Evolutionary conservation across 2,888 invertebrate genomes (phyloP).

Genomic region (Eretmocerus hayati): DNA sequence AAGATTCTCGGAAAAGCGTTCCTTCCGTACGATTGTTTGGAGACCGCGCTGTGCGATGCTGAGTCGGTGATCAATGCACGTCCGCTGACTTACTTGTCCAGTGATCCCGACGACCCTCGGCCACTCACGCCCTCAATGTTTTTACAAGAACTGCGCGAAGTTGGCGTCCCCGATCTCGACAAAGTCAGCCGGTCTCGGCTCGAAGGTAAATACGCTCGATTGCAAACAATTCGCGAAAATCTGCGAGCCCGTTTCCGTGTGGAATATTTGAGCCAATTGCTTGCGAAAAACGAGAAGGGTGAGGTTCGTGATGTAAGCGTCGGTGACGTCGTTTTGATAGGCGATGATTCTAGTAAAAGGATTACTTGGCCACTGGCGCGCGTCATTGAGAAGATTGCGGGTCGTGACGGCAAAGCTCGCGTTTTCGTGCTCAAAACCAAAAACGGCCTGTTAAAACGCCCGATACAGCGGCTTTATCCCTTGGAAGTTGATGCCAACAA

Average conservation of each 20-base stretch:
- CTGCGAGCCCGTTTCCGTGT: constrained; percentile 16
- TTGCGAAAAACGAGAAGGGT: not conserved
- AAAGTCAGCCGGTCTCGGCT: not conserved
- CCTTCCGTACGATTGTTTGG: constrained; percentile 31
- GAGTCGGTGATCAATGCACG: constrained; percentile 37
- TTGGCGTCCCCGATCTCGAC: constrained; percentile 14
- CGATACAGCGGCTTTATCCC: constrained; percentile 23
- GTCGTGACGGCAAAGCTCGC: constrained; percentile 18
- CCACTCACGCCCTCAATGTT: constrained; percentile 16
- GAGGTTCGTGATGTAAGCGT: constrained; percentile 6
- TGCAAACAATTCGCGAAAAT: constrained; percentile 9
- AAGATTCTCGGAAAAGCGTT: constrained; percentile 35
- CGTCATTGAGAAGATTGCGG: constrained; percentile 17
- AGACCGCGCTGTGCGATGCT: constrained; percentile 32
- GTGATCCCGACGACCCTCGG: constrained; percentile 3
- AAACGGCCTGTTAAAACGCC: constrained; percentile 18
- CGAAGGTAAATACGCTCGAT: not conserved
- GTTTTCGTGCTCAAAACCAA: constrained; percentile 21
- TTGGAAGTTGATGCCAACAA: constrained; percentile 18
- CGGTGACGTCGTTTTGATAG: constrained; percentile 24
- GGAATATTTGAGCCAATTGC: constrained; percentile 19
- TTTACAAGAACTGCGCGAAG: constrained; percentile 12
- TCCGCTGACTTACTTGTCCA: constrained; percentile 32
- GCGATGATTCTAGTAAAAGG: not conserved
- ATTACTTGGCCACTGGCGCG: not conserved